Base-by-base conservation (phyloP, 1,140 invertebrate species). In the Whitmania pigra region DNA sequence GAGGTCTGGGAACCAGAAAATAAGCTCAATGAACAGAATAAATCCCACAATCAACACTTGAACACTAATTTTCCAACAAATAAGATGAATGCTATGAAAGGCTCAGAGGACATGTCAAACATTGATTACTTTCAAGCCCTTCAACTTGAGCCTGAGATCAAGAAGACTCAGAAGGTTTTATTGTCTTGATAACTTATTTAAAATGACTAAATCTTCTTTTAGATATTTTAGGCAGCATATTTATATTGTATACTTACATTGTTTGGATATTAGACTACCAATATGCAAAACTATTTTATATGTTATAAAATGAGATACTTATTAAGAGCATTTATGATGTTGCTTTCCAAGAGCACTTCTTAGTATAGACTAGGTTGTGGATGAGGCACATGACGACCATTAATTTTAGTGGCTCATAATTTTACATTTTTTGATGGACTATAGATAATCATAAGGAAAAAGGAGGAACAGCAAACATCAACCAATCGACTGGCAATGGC, bases 91-190 rank as follows among this genome's bases (percentile, higher is more conserved):
- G 7, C 31, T 27, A 29, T 17, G 18, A 63, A 63, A n/a, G 57
- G 22, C 53, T 25, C 69, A 53, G 69, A 31, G 22, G 57, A 70
- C 6, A 49, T 53, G 22, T 13, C 53, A 53, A 36, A 70, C 11
- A 70, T 25, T 36, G 69, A 70, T 49, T 70, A 70, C 53, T 70
- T 70, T 25, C 69, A 70, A 53, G 69, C 43, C 9, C 53, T 70
- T 18, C 69, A 70, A 29, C 69, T 70, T 25, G 69, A 70, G 49
- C 69, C 69, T 22, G 15, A 36, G 11, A 70, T 70, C 2, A 49
- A 25, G 7, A 36, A 53, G 25, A 70, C 69, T 53, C 69, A 70
- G n/a, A 70, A 70, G 49, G 69, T 70, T 53, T 13, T 11, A 25
- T 31, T 63, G 0, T 63, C 2, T n/a, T 7, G 57, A 13, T 63